A percentile compares a stretch with the other conserved stretches of the same genome.
Conservation (phyloP, 2,797 vertebrate genomes). For the Sebastes trivittatus region DNA sequence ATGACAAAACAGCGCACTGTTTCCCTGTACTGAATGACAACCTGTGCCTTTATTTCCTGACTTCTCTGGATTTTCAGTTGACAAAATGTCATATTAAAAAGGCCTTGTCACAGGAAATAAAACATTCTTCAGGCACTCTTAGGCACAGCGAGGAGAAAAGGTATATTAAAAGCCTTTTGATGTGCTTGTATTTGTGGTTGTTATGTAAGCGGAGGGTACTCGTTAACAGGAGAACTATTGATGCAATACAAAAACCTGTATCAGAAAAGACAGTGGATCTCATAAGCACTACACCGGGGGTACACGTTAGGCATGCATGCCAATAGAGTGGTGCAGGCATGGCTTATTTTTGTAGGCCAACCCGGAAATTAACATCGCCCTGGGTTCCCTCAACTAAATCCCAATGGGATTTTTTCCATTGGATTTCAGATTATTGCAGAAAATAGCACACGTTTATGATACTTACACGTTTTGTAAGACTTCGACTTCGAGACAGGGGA, state of each 20-base stretch:
- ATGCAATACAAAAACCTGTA: neutral
- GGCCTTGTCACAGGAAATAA: conserved; percentile 5
- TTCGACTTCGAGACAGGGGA: too few relatives aligned
- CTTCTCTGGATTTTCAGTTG: neutral
- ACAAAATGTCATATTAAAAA: conserved; percentile 3
- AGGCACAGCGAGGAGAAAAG: neutral
- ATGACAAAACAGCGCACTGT: neutral
- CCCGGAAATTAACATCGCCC: too few relatives aligned
- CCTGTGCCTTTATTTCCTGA: conserved; percentile 2
- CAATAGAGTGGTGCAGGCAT: neutral
- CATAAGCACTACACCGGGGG: neutral
- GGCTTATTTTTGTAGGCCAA: too few relatives aligned
- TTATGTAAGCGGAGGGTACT: conserved; percentile 19
- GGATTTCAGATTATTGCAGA: too few relatives aligned
- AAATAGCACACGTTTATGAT: too few relatives aligned
- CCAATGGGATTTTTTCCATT: too few relatives aligned
- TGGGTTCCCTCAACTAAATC: too few relatives aligned
- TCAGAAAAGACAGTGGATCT: conserved; percentile 8
- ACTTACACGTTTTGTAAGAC: too few relatives aligned
- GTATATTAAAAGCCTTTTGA: conserved; percentile 10
- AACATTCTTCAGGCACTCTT: neutral
- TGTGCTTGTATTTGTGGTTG: conserved; percentile 10
- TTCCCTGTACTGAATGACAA: neutral
- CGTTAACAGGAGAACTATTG: conserved; percentile 14
- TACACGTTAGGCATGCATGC: neutral